phyloP scores from a whole-genome alignment of 2,888 invertebrate species.

The Meandrusa payeni region DNA sequence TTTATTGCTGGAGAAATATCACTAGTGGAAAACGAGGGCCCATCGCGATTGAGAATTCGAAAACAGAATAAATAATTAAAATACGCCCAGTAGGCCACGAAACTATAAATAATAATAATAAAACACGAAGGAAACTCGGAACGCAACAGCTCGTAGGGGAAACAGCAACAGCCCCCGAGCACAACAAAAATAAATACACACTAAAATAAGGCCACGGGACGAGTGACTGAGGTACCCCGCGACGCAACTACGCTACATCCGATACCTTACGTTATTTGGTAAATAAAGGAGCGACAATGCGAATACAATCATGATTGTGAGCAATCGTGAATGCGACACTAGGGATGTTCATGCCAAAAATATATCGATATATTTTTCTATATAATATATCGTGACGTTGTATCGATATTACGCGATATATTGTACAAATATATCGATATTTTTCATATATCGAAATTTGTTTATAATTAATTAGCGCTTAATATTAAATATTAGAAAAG shows the following conservation, averaged over 20 bases:
- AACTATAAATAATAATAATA: slow-evolving; percentile 57
- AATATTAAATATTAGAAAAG: no score
- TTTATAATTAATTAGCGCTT: no score
- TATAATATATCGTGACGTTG: no score
- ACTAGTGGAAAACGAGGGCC: slow-evolving; percentile 78
- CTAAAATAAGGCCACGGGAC: slow-evolving; percentile 72
- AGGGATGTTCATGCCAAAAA: no score
- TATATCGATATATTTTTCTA: no score
- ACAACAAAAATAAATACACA: slow-evolving; percentile 76
- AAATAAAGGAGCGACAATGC: slow-evolving; percentile 33
- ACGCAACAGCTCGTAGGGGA: slow-evolving; percentile 71
- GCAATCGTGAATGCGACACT: slow-evolving; percentile 6
- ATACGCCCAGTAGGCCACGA: slow-evolving; percentile 60
- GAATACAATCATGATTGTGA: slow-evolving; percentile 19
- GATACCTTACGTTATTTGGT: slow-evolving; percentile 55
- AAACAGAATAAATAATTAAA: slow-evolving; percentile 73
- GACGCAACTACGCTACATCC: slow-evolving; percentile 63
- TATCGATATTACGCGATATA: no score
- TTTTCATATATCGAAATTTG: no score
- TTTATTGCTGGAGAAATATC: slow-evolving; percentile 81
- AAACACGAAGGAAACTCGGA: slow-evolving; percentile 72
- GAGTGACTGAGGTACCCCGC: slow-evolving; percentile 78
- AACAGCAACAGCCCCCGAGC: slow-evolving; percentile 76
- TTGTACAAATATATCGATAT: no score
- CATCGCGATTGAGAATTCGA: slow-evolving; percentile 67